phyloP scores from a whole-genome alignment of 2,888 invertebrate species.

The Seira ritae region DNA sequence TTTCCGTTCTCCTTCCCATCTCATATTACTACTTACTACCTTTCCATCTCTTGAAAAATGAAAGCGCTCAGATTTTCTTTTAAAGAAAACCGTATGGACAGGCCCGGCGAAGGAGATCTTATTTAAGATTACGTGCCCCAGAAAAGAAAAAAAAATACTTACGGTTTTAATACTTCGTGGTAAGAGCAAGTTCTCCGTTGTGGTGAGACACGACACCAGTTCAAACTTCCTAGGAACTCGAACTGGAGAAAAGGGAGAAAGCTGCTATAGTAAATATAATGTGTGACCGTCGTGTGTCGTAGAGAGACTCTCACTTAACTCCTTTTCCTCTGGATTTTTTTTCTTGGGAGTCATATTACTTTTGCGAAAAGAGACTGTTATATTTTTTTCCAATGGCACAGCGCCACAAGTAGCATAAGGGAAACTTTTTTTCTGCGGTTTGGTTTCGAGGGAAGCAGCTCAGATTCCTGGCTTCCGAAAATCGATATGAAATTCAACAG shows the following conservation, averaged over 20 bases:
- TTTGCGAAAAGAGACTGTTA: conserved; percentile 1
- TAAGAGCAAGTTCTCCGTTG: background rate
- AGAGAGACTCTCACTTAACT: background rate
- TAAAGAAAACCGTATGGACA: background rate
- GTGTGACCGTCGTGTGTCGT: background rate
- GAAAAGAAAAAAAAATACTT: too few relatives aligned
- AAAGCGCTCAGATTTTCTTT: background rate
- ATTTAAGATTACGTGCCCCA: conserved; percentile 5
- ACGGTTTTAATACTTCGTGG: background rate
- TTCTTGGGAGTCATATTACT: background rate
- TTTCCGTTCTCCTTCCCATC: background rate
- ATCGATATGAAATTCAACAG: conserved; percentile 62
- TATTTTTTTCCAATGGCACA: background rate
- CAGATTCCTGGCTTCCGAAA: conserved; percentile 16
- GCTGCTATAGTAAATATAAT: too few relatives aligned
- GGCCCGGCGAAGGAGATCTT: background rate
- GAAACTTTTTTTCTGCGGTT: background rate
- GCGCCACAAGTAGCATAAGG: background rate
- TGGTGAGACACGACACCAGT: conserved; percentile 5
- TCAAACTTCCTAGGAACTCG: background rate
- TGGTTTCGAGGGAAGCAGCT: background rate
- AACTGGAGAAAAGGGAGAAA: background rate
- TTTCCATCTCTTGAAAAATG: background rate
- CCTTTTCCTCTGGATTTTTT: background rate
- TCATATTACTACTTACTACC: background rate